Evolutionary conservation across 53 echinoderm and acorn worm species (phyloP), one percentile per base, ranked within the genome.

Genomic region (Patiria pectinifera): DNA sequence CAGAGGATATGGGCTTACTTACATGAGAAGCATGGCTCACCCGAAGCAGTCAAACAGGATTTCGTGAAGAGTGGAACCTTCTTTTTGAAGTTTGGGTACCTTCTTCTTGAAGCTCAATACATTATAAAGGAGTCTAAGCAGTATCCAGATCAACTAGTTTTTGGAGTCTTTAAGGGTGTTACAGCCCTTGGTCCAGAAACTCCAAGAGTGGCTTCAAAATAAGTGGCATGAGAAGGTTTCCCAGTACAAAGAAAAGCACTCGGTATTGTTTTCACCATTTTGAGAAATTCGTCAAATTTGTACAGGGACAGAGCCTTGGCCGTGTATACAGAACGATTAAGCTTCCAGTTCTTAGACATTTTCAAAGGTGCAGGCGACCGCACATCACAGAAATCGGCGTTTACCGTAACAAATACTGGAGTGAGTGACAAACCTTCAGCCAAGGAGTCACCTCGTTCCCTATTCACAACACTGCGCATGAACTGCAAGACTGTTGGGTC

Each of bases 71-170:
- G 24, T 95, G 58, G 90, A 91, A 63, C 93, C 90, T 18, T 95
- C 91, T 82, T 95, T 0, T 93, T 93, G 62, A 71, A 95, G 86
- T 95, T 90, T 95, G 95, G 93, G 16, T 89, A 93, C 78, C 78
- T 95, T 12, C 83, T 95, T 79, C 69, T 95, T 59, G 93, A 95
- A 80, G 85, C 78, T 21, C 79, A 91, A 62, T 95, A 95, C 35
- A 35, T 35, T 84, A 58, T 85, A 13, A 95, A 95, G 70, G 93
- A 95, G 79, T 85, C 62, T 7, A 71, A 89, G 44, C 22, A 71
- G 23, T 93, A 44, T 62, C 93, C 91, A 58, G 95, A 93, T 19
- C 86, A 91, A 22, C 66, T 95, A 43, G 92, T 84, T 59, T 91
- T 93, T 43, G 35, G 95, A 95, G 63, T 95, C 93, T 43, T 83